Evolutionary conservation across 2,113 vertebrate genomes (phyloP).

Genomic region (Apeltes quadracus): DNA sequence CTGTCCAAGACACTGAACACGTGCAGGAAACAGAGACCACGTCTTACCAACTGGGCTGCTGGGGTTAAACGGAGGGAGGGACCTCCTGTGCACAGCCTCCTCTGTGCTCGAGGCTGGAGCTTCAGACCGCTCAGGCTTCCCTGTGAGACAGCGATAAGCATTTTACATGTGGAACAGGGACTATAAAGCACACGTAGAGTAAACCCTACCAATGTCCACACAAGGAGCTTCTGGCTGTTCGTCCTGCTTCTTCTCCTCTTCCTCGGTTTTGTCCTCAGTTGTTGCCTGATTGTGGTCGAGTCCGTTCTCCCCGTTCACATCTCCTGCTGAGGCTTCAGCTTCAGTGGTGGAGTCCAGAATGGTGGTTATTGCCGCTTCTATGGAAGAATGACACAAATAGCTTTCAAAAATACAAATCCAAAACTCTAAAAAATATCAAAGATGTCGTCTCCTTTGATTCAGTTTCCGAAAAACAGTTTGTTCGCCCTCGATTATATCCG

Average conservation of each 20-base stretch:
- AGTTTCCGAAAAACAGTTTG: too few relatives aligned
- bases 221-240: not conserved
- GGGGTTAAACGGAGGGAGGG: constrained; percentile 62
- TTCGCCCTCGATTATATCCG: too few relatives aligned
- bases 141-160: constrained; percentile 26
- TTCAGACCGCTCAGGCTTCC: not conserved
- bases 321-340: not conserved
- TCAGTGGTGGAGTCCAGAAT: not conserved
- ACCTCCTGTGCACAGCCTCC: not conserved
- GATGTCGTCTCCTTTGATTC: not conserved
- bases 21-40: not conserved
- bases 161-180: not conserved
- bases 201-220: constrained; percentile 11
- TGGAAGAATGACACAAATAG: not conserved
- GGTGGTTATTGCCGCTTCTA: not conserved
- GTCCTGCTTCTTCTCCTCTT: not conserved
- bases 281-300: fast-evolving
- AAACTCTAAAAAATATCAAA: not conserved
- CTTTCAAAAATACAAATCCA: not conserved
- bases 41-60: constrained; percentile 68
- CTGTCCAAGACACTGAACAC: too few relatives aligned
- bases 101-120: not conserved
- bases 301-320: not conserved
- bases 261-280: not conserved
- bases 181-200: too few relatives aligned